A percentile compares a stretch with the other conserved stretches of the same genome.
Evolutionary conservation across 1,140 invertebrate genomes (phyloP).

Genomic region (Potamilus streckersoni): DNA sequence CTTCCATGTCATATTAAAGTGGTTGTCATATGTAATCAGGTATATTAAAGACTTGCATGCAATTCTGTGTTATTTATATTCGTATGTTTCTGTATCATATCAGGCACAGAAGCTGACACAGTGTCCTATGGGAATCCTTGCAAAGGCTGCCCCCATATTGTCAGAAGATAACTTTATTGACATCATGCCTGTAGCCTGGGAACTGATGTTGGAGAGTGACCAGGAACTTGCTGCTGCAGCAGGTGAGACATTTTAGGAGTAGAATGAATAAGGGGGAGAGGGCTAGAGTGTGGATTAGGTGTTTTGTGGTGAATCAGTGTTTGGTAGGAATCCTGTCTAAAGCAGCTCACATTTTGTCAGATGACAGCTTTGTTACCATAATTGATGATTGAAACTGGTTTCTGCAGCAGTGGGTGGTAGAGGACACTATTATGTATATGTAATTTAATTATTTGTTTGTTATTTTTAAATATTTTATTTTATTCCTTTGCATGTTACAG

Average conservation of each 20-base stretch:
- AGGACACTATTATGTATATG: too few species aligned
- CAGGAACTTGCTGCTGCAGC: slow-evolving; percentile 71
- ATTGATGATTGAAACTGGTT: slow-evolving; percentile 84
- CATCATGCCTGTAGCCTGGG: slow-evolving; percentile 92
- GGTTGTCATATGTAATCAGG: too few species aligned
- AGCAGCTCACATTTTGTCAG: slow-evolving; percentile 88
- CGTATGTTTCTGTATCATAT: not conserved
- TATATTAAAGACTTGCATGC: too few species aligned
- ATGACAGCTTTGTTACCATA: slow-evolving; percentile 89
- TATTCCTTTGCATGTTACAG: too few species aligned
- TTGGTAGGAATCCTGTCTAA: slow-evolving; percentile 91
- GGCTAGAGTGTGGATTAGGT: too few species aligned
- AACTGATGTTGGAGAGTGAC: slow-evolving; percentile 85
- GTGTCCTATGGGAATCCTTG: slow-evolving; percentile 85
- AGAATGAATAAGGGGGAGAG: too few species aligned
- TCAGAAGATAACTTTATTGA: slow-evolving; percentile 89
- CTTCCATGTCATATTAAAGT: too few species aligned
- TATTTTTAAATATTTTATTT: too few species aligned
- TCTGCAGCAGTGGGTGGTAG: slow-evolving; percentile 67
- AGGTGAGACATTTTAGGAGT: slow-evolving; percentile 48
- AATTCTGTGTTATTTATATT: too few species aligned
- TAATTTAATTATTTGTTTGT: too few species aligned
- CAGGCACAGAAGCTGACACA: slow-evolving; percentile 90
- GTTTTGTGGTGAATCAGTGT: slow-evolving; percentile 80
- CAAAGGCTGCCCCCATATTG: slow-evolving; percentile 93